phyloP scores from a whole-genome alignment of 2,797 vertebrate species.

The Pangasius mekongensis region DNA sequence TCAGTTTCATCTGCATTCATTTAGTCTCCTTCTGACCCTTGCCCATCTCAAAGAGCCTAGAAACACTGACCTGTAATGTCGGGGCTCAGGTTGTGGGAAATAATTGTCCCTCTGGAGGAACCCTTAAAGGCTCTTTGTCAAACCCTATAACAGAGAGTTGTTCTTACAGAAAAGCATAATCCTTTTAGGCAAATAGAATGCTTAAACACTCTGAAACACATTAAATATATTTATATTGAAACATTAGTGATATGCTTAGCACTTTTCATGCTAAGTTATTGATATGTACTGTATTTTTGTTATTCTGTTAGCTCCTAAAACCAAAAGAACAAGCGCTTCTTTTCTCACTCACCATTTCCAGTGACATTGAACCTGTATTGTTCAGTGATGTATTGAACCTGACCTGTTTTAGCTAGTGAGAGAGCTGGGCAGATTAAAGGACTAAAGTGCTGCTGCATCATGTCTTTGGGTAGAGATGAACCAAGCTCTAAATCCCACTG shows the following conservation, averaged over 20 bases:
- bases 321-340: not conserved
- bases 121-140: constrained; percentile 7
- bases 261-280: not conserved
- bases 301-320: not conserved
- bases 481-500: not conserved
- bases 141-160: not conserved
- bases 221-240: not conserved
- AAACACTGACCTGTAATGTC: constrained; percentile 1
- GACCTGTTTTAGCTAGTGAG: not conserved
- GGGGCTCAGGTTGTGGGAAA: not conserved
- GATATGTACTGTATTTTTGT: not conserved
- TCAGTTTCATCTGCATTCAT: constrained; percentile 5
- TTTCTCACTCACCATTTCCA: not conserved
- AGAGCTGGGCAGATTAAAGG: not conserved
- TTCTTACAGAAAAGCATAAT: not conserved
- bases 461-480: not conserved
- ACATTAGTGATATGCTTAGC: not conserved
- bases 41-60: not conserved
- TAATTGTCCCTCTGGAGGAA: constrained; percentile 12
- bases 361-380: not conserved
- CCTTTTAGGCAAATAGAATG: not conserved
- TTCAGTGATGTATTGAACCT: not conserved
- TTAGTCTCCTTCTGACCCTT: constrained; percentile 18
- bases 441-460: not conserved
- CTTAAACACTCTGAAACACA: not conserved